These are phyloP conservation scores for Ploceus nigricollis DNA, from an alignment of 2,113 vertebrate genomes.

Conservation along the genomic window DNA sequence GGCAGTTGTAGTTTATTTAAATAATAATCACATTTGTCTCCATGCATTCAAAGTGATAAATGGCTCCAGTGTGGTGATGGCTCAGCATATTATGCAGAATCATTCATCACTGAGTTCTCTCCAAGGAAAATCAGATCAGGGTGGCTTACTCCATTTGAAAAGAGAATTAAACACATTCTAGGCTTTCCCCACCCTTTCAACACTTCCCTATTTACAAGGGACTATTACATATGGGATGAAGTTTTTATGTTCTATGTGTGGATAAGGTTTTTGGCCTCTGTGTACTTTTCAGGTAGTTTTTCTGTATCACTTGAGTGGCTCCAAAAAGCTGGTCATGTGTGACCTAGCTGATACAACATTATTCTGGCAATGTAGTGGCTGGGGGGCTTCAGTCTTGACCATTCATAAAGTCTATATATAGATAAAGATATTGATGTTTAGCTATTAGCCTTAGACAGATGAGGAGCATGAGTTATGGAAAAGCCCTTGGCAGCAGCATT, in stretches of 20 bases:
- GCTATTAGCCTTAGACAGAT: background rate
- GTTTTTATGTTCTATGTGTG: background rate
- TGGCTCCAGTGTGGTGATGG: slow-evolving; percentile 36
- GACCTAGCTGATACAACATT: background rate
- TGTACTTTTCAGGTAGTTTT: background rate
- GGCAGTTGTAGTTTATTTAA: slow-evolving; percentile 60
- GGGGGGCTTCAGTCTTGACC: background rate
- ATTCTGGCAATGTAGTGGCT: background rate
- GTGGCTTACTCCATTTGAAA: slow-evolving; percentile 30
- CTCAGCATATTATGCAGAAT: slow-evolving; percentile 65
- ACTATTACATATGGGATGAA: background rate
- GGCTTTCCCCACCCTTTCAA: background rate
- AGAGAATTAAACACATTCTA: background rate
- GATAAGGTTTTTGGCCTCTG: background rate
- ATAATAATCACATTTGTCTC: slow-evolving; percentile 67
- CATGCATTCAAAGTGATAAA: slow-evolving; percentile 65
- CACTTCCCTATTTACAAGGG: background rate
- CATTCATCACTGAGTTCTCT: slow-evolving; percentile 66
- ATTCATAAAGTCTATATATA: background rate
- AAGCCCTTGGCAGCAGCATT: background rate
- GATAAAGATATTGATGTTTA: background rate
- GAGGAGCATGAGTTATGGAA: background rate
- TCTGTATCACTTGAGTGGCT: background rate
- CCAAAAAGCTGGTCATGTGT: background rate
- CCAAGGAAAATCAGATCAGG: slow-evolving; percentile 57